Evolutionary conservation across 2,113 vertebrate species (phyloP).

Genomic region (Nettapus auritus): DNA sequence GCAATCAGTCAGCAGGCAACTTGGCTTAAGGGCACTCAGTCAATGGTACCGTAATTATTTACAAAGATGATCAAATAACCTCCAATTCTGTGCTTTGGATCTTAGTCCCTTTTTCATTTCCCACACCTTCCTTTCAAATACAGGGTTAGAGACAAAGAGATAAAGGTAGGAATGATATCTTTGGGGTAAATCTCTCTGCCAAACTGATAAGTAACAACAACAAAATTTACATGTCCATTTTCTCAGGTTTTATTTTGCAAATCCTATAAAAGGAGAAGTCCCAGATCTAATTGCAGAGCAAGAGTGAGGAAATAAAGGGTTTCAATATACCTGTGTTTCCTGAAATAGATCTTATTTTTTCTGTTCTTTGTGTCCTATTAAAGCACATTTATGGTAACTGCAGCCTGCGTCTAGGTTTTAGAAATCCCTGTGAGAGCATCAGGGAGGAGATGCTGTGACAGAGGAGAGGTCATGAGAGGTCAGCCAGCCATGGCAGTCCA

Average conservation of each 20-base stretch:
- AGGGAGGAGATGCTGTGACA: background rate
- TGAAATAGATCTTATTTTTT: background rate
- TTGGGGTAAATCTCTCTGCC: background rate
- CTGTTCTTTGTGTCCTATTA: background rate
- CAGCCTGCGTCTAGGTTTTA: background rate
- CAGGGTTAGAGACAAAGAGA: background rate
- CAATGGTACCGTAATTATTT: conserved; percentile 22
- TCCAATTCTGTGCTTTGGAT: background rate
- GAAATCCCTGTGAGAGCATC: background rate
- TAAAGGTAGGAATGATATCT: background rate
- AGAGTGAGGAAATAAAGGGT: background rate
- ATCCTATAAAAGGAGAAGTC: background rate
- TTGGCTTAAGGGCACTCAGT: background rate
- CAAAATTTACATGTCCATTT: background rate
- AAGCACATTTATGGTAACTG: background rate
- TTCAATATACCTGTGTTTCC: background rate
- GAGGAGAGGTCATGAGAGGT: background rate
- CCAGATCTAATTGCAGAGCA: background rate
- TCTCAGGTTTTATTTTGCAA: background rate
- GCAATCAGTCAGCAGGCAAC: conserved; percentile 9
- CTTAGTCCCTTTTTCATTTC: background rate
- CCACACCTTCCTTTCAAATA: background rate
- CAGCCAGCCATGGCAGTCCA: background rate
- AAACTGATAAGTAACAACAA: background rate
- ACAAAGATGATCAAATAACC: conserved; percentile 29